These are phyloP conservation scores for Apogon talboti DNA, from an alignment of 2,797 vertebrate species.

Conservation along the genomic window DNA sequence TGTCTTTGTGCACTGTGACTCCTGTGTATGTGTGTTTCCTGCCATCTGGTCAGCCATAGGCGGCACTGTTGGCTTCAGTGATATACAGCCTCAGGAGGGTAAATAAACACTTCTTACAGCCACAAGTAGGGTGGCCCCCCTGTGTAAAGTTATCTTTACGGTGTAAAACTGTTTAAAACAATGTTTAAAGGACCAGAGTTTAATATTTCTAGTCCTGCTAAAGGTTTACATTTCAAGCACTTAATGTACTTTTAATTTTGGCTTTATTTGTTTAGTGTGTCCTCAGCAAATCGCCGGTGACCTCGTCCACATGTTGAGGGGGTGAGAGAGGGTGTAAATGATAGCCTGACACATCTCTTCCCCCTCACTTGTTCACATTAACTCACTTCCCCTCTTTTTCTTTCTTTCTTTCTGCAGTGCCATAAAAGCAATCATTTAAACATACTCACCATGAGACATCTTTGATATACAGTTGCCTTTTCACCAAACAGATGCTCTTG, in stretches of 20 bases:
- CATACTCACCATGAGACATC: no score
- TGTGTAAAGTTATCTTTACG: slow-evolving; percentile 75
- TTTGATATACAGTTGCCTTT: no score
- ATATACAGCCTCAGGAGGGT: slow-evolving; percentile 75
- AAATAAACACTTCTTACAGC: slow-evolving; percentile 77
- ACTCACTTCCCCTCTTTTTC: slow-evolving; percentile 12
- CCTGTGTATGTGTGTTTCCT: slow-evolving; percentile 43
- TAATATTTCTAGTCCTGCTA: slow-evolving; percentile 68
- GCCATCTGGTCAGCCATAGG: slow-evolving; percentile 64
- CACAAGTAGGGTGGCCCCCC: slow-evolving; percentile 68
- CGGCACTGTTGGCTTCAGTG: slow-evolving; percentile 43
- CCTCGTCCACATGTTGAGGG: slow-evolving; percentile 47
- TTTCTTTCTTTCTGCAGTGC: neutral
- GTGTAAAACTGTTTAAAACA: slow-evolving; percentile 81
- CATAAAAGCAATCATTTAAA: no score
- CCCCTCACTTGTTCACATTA: slow-evolving; percentile 14
- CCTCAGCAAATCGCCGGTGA: slow-evolving; percentile 69
- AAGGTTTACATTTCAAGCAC: slow-evolving; percentile 77
- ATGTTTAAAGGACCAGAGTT: slow-evolving; percentile 77
- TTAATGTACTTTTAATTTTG: slow-evolving; percentile 80
- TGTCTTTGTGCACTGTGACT: no score
- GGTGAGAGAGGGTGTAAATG: slow-evolving; percentile 60
- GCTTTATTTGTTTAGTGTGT: slow-evolving; percentile 77
- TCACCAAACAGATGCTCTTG: no score
- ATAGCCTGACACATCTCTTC: slow-evolving; percentile 49